Conservation (phyloP, 2,888 invertebrate species). For the Sinodicranocentrus sp. region DNA sequence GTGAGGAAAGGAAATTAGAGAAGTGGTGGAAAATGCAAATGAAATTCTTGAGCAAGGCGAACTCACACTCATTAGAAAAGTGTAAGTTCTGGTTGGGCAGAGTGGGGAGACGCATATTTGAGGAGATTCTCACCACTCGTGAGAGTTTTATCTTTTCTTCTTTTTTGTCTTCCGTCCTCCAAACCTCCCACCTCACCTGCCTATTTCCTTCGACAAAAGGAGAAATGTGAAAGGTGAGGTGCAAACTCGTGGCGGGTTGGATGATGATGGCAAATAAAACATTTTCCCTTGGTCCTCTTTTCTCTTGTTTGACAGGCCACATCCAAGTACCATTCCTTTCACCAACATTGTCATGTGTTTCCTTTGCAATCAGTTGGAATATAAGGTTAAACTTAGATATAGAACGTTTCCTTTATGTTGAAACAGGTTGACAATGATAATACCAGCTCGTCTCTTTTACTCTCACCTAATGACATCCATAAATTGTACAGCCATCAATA, state of each 20-base stretch:
- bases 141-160: neutral
- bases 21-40: constrained; percentile 49
- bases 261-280: constrained; percentile 36
- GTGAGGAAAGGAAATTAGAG: constrained; percentile 36
- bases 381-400: constrained; percentile 18
- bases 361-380: constrained; percentile 2
- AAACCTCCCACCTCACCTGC: constrained; percentile 4
- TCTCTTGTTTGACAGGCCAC: constrained; percentile 34
- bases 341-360: constrained; percentile 41
- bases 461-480: constrained; percentile 51
- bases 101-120: neutral
- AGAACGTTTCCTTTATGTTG: neutral
- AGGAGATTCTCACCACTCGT: neutral
- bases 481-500: constrained; percentile 33
- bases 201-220: neutral
- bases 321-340: constrained; percentile 20
- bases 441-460: constrained; percentile 9
- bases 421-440: constrained; percentile 47
- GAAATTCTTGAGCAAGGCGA: constrained; percentile 30
- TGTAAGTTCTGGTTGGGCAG: constrained; percentile 11
- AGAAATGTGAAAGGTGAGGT: constrained; percentile 52
- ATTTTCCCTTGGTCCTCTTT: constrained; percentile 10
- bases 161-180: neutral
- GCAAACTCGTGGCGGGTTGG: constrained; percentile 33
- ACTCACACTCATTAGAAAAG: constrained; percentile 25